Percentiles rank a stretch among this genome's conserved stretches.
Conservation (phyloP, 2,113 vertebrate genomes). For the Cariama cristata region DNA sequence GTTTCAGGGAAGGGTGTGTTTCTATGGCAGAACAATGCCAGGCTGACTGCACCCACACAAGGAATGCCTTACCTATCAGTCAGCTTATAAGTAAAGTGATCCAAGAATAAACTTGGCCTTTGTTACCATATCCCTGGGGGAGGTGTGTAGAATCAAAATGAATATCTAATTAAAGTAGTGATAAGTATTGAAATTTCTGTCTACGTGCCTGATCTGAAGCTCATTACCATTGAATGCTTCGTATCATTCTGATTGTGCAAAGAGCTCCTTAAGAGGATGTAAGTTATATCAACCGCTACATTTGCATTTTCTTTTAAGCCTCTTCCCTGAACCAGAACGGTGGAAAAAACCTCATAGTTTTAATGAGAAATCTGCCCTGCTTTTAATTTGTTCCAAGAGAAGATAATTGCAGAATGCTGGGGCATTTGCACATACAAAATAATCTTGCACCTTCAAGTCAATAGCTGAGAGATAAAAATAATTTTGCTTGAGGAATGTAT, state of each 20-base stretch:
- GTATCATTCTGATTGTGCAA: background rate
- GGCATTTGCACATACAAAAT: background rate
- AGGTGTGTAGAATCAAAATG: background rate
- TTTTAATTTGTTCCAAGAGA: background rate
- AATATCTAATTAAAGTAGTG: background rate
- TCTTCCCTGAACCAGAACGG: background rate
- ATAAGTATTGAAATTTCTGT: background rate
- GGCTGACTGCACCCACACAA: background rate
- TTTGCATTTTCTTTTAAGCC: background rate
- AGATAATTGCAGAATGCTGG: background rate
- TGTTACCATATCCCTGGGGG: background rate
- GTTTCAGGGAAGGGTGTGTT: background rate
- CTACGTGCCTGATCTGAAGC: background rate
- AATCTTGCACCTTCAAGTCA: background rate
- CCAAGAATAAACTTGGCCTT: conserved; percentile 18
- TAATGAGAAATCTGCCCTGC: background rate
- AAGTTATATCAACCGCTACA: background rate
- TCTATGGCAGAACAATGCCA: background rate
- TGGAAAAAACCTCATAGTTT: background rate
- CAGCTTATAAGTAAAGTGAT: background rate
- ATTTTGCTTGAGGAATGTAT: background rate
- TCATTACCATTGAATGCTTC: background rate
- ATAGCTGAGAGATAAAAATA: background rate
- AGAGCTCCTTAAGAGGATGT: background rate
- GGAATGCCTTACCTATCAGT: background rate